Evolutionary conservation across 2,113 vertebrate species (phyloP), one percentile per base, ranked within the genome.

Genomic region (Oplegnathus fasciatus): DNA sequence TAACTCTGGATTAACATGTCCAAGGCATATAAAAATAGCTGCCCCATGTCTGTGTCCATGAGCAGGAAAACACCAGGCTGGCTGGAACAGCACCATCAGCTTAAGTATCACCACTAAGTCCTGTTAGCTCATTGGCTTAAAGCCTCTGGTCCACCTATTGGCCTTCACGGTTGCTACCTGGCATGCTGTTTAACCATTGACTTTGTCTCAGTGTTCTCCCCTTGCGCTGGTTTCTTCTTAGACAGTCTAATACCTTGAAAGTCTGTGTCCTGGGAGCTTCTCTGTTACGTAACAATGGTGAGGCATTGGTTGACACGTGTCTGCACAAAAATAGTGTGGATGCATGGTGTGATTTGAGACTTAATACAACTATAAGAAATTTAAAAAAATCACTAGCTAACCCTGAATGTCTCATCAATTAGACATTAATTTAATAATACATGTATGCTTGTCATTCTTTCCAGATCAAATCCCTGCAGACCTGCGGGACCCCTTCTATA

Each of bases 401-500:
- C 37, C 32, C 26, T 13, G 10, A 28, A 22, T 54, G 9, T 66
- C 58, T 60, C 10, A 83, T 46, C 20, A 58, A 37, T 3, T 37
- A 30, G 4, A 50, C 34, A 20, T 22, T 22, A 13, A 58, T 50
- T 64, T 44, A 17, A 32, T 52, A 44, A 80, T 13, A 3, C 34
- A 30, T 58, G 4, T 32, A 20, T 82, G 70, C 34, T 64, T 50
- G 34, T n/a, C 34, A 22, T 73, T 78, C 2, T 78, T 11, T 68
- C 17, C 92, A 99, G 98, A 99, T 88, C 96, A 98, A 44, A 95
- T 98, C 94, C 98, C 98, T 0, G 94, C 96, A 81, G 98, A 99
- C 78, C 96, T 99, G 91, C 95, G 95, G 80, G 97, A 99, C 90
- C 97, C 98, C 0, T 99, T 99, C 81, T 99, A 99, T 87, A 95